Evolutionary conservation across 2,797 vertebrate genomes (phyloP).

Genomic region (Ptychobarbus kaznakovi): DNA sequence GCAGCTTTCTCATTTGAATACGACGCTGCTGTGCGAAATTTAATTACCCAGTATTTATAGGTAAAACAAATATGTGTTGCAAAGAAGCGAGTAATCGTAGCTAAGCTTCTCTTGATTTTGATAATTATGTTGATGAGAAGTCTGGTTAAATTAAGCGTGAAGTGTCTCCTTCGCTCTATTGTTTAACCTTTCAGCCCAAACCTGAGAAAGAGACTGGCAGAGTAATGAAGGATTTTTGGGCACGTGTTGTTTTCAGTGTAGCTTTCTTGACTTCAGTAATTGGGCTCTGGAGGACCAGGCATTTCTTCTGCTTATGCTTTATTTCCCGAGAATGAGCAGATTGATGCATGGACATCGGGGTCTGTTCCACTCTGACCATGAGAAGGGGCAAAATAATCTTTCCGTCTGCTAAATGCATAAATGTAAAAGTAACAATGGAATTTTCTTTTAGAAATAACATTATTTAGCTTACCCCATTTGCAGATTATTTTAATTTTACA

Average conservation of each 20-base stretch:
- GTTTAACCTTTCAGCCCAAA: constrained; percentile 31
- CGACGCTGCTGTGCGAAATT: constrained; percentile 5
- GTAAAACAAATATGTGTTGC: constrained; percentile 46
- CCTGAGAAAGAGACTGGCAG: not conserved
- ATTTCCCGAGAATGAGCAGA: constrained; percentile 31
- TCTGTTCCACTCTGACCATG: constrained; percentile 27
- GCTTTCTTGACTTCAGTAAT: constrained; percentile 43
- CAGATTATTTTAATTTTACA: no score
- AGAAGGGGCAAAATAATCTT: not conserved
- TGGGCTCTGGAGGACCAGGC: constrained; percentile 49
- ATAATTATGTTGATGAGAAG: constrained; percentile 44
- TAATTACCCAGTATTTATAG: constrained; percentile 52
- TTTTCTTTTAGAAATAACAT: no score
- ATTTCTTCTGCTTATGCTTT: constrained; percentile 31
- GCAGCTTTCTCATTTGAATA: constrained; percentile 18
- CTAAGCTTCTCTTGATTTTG: constrained; percentile 53
- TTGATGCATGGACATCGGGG: constrained; percentile 21
- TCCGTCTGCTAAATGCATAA: no score
- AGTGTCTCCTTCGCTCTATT: constrained; percentile 19
- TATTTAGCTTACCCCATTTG: no score
- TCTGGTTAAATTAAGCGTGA: constrained; percentile 34
- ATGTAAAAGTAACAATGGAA: no score
- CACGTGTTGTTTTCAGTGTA: not conserved
- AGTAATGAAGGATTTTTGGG: constrained; percentile 27
- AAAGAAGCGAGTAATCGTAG: constrained; percentile 51